phyloP scores from a whole-genome alignment of 2,797 vertebrate genomes.

The Lepidocolaptes lacrymiger region DNA sequence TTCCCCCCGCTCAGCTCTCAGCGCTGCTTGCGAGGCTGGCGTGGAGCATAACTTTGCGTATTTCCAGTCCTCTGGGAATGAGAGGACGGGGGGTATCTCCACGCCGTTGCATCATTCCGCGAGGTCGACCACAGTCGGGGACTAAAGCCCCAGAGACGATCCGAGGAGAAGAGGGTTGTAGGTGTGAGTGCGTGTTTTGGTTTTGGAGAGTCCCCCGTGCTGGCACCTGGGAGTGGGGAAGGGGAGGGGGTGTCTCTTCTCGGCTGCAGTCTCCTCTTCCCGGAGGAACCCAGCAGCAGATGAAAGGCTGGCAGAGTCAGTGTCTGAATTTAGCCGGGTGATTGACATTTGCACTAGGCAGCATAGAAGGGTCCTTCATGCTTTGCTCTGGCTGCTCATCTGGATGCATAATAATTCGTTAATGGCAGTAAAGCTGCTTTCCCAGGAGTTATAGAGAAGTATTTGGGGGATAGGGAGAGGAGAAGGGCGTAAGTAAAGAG shows the following conservation, averaged over 20 bases:
- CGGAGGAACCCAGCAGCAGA: neutral
- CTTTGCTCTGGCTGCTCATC: slow-evolving; percentile 10
- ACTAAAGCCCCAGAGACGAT: neutral
- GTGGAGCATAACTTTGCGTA: slow-evolving; percentile 60
- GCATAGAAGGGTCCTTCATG: neutral
- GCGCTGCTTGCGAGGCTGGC: neutral
- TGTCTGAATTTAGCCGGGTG: neutral
- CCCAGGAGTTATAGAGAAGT: slow-evolving; percentile 45
- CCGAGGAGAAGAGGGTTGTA: neutral
- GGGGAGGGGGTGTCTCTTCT: neutral
- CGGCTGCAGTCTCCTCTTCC: neutral
- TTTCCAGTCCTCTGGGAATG: neutral
- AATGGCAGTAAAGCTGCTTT: slow-evolving; percentile 19
- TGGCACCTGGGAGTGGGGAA: neutral
- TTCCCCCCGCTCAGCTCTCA: neutral
- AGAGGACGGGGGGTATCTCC: neutral
- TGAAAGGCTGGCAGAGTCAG: neutral
- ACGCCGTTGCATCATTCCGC: slow-evolving; percentile 20
- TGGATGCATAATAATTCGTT: neutral
- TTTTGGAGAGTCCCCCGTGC: neutral
- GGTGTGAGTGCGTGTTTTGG: neutral
- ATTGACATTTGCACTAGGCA: neutral
- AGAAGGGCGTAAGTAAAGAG: neutral
- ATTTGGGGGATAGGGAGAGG: neutral
- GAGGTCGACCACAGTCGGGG: neutral